Percentiles rank a stretch among this genome's conserved stretches.
phyloP scores from a whole-genome alignment of 2,888 invertebrate species.

The Anaspis maculata region DNA sequence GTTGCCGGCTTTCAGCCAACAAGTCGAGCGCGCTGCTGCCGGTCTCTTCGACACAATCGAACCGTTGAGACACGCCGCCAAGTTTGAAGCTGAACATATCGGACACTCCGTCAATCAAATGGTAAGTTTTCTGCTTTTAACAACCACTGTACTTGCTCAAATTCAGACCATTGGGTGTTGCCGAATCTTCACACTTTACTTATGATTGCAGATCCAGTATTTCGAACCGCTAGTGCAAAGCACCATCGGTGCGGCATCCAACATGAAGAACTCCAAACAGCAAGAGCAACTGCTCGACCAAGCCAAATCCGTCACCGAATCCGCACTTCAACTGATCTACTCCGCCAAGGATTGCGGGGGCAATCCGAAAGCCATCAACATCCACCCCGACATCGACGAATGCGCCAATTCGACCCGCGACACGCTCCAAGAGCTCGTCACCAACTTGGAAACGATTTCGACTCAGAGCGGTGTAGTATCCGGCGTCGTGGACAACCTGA shows the following conservation, averaged over 20 bases:
- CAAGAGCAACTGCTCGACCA: conserved; percentile 85
- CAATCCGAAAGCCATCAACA: conserved; percentile 76
- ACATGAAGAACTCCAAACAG: conserved; percentile 77
- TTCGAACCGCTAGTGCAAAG: conserved; percentile 80
- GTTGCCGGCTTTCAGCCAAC: conserved; percentile 46
- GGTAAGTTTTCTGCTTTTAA: conserved; percentile 40
- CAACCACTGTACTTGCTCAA: not conserved
- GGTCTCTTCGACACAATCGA: conserved; percentile 81
- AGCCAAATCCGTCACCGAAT: conserved; percentile 90
- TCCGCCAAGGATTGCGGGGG: conserved; percentile 86
- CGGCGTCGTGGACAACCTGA: conserved; percentile 81
- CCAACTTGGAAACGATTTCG: conserved; percentile 71
- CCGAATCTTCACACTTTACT: no score
- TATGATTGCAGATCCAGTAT: conserved; percentile 56
- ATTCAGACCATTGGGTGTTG: no score
- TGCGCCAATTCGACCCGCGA: conserved; percentile 67
- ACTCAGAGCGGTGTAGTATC: conserved; percentile 86
- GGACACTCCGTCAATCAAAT: conserved; percentile 79
- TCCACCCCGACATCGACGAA: conserved; percentile 80
- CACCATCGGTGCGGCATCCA: conserved; percentile 81
- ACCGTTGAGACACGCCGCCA: conserved; percentile 75
- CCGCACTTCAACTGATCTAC: conserved; percentile 76
- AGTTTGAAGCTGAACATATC: conserved; percentile 84
- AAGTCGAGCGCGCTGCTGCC: conserved; percentile 54
- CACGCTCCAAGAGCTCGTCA: conserved; percentile 72